Evolutionary conservation across 2,113 vertebrate genomes (phyloP).

Genomic region (Nibea coibor): DNA sequence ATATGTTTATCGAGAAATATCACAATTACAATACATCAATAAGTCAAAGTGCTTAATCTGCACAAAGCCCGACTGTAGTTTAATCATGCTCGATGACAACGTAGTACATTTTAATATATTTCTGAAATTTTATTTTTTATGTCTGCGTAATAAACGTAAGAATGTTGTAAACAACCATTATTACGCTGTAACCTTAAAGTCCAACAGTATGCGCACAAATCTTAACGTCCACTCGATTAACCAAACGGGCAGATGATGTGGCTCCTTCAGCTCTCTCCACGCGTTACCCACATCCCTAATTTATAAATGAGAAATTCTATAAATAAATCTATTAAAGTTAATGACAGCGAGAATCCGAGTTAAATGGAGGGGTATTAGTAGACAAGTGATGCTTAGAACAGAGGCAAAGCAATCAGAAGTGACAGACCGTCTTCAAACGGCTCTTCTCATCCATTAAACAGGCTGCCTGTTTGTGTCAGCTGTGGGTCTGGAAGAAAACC

Average conservation of each 20-base stretch:
- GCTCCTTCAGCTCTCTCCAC: constrained; percentile 13
- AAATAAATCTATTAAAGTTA: constrained; percentile 59
- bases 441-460: constrained; percentile 84
- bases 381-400: constrained; percentile 78
- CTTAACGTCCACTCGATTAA: constrained; percentile 9
- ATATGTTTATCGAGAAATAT: constrained; percentile 78
- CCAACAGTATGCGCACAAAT: neutral
- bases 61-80: constrained; percentile 71
- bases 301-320: constrained; percentile 45
- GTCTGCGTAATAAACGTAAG: constrained; percentile 15
- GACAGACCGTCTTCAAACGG: constrained; percentile 79
- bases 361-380: constrained; percentile 72
- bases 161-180: neutral
- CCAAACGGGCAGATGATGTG: constrained; percentile 17
- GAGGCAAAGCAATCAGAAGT: constrained; percentile 81
- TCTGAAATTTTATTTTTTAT: constrained; percentile 30
- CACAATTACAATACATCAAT: constrained; percentile 75
- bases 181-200: neutral
- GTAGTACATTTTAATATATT: constrained; percentile 45
- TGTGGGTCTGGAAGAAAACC: constrained; percentile 80
- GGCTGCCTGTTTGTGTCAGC: constrained; percentile 83
- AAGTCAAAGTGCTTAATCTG: constrained; percentile 77
- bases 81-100: constrained; percentile 53
- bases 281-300: constrained; percentile 40
- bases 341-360: constrained; percentile 59